Base-by-base conservation (phyloP, 2,113 vertebrate species). In the Hemiprocne comata region DNA sequence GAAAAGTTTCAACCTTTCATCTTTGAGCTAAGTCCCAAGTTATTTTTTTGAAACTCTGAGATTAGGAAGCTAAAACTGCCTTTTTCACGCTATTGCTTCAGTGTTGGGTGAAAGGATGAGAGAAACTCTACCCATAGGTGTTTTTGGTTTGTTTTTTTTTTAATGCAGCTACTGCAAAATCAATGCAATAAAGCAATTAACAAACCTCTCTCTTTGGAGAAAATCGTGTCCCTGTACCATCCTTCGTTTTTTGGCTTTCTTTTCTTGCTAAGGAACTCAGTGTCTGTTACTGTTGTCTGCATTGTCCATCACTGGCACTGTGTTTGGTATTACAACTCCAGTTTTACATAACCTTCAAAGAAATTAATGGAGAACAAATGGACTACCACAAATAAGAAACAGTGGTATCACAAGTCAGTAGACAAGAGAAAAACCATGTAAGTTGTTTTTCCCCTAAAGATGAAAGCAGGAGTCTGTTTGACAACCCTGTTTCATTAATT, bases 301-400 rank as follows among this genome's bases (percentile, higher is more conserved):
- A 24, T 72, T 86, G 55, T n/a, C 38, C 24, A 20, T 85, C n/a
- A 21, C 25, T 76, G 29, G 74, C 74, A 44, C 33, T 71, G 2
- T 53, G 18, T 24, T 74, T 74, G 55, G 24, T 80, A 40, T 64
- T 77, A 54, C 17, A 55, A 26, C 16, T 62, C 44, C 15, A 11
- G 74, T 92, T 86, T 92, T 78, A 64, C 34, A 90, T 93, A 85
- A 76, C 34, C 40, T 93, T 93, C 40, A 73, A 73, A 80, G 33
- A 94, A 91, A 88, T 76, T 57, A 92, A 58, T 62, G 46, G 53
- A 79, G 64, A 76, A 65, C 40, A 83, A 82, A 6, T 65, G 28
- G 81, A 85, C 21, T 80, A 51, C 48, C 86, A 16, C 26, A 84
- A 61, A 74, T 80, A 90, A 46, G 12, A 95, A 84, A 83, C 1